Conservation (phyloP, 2,888 invertebrate genomes). For the Nasonia oneida region DNA sequence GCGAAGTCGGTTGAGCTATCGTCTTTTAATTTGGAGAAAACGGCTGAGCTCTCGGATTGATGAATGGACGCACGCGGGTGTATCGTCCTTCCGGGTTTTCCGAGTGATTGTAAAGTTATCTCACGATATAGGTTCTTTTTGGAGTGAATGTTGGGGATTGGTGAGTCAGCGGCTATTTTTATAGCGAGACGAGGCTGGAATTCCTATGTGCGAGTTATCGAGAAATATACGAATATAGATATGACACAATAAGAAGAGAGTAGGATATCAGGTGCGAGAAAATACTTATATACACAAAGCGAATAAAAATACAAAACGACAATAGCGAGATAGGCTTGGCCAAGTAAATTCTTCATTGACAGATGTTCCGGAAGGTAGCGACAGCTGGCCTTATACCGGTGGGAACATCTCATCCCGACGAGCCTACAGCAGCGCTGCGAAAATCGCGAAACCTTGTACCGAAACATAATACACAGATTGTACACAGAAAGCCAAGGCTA, state of each 20-base stretch:
- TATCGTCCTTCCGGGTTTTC: background rate
- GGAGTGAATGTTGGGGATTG: background rate
- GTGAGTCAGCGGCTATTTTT: constrained; percentile 22
- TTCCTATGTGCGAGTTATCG: background rate
- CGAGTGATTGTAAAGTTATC: background rate
- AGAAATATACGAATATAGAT: background rate
- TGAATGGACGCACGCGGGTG: background rate
- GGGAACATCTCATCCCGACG: constrained; percentile 60
- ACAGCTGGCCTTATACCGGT: constrained; percentile 66
- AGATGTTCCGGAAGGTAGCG: constrained; percentile 67
- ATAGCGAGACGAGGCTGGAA: background rate
- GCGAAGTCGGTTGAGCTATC: background rate
- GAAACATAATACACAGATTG: constrained; percentile 42
- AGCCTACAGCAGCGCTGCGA: background rate
- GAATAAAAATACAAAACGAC: background rate
- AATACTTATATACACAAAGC: background rate
- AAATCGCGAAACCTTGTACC: constrained; percentile 33
- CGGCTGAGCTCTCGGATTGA: background rate
- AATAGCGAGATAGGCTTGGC: background rate
- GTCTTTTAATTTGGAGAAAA: background rate
- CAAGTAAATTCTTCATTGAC: constrained; percentile 64
- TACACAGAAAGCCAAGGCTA: background rate
- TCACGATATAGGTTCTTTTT: background rate
- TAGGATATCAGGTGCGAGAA: background rate
- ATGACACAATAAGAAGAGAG: background rate